Evolutionary conservation across 53 echinoderm and acorn worm species (phyloP), one percentile per base, ranked within the genome.

Genomic region (Arbacia lixula): DNA sequence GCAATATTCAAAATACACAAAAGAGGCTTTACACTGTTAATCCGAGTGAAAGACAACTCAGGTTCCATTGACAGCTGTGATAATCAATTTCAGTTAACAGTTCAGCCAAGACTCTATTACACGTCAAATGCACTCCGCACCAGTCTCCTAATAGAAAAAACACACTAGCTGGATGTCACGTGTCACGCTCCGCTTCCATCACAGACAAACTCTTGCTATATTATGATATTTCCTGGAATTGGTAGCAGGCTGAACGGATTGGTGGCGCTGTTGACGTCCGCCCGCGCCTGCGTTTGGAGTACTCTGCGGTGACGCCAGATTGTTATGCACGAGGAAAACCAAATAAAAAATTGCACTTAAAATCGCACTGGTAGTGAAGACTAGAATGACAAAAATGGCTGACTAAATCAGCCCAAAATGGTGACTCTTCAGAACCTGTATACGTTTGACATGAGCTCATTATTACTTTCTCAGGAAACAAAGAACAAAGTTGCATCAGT

Each of bases 1-100:
- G 86, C 87, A 64, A 82, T 88, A 91, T 91, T 88, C 91, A 91
- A 91, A 91, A 91, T 91, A 91, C 84, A 88, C 82, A 81, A 81
- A 39, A 33, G 82, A 63, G 24, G 82, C 82, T 81, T 81, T 81
- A 81, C 82, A 81, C 82, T 81, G 82, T 81, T 81, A 63, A 81
- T 81, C 82, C 82, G 82, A 81, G 82, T 81, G 82, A 81, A 81
- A 81, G 82, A 81, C 82, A 20, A 81, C 82, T 81, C 82, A 63
- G 41, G 12, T 68, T 31, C 8, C 32, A 26, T 63, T 81, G 64
- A 81, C 82, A 81, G 82, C 82, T 81, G 77, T 57, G 57, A 43
- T 37, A 22, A 64, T 81, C 64, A 62, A 81, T 81, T 81, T 81
- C 82, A 81, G 82, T 63, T 50, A 32, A 46, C 82, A n/a, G 63